phyloP scores from a whole-genome alignment of 2,888 invertebrate genomes.

The Atrina japonica region DNA sequence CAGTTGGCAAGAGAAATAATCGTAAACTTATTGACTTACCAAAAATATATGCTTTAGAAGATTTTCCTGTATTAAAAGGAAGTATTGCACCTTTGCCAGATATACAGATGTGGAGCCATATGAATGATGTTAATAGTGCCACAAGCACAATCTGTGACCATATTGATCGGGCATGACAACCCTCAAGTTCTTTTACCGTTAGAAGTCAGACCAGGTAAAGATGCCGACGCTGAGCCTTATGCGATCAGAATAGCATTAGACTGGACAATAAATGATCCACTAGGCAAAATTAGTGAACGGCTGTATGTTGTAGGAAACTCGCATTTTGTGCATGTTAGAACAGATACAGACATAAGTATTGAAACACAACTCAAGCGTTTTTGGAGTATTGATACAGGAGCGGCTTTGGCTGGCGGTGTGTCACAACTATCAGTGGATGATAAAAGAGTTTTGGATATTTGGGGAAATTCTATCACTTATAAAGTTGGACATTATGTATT shows the following conservation, averaged over 20 bases:
- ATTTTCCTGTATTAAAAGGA: not conserved
- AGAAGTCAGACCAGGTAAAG: conserved; percentile 29
- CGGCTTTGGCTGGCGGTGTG: not conserved
- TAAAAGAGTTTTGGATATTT: conserved; percentile 7
- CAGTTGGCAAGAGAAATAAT: too few relatives aligned
- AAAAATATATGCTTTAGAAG: conserved; percentile 11
- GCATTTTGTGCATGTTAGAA: not conserved
- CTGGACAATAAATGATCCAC: conserved; percentile 38
- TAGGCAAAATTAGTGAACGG: not conserved
- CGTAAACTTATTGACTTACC: not conserved
- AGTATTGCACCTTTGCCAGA: not conserved
- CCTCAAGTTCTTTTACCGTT: conserved; percentile 11
- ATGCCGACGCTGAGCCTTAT: conserved; percentile 31
- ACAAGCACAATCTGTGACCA: conserved; percentile 7
- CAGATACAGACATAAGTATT: not conserved
- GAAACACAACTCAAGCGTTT: conserved; percentile 1
- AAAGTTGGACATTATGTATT: conserved; percentile 8
- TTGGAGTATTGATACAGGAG: not conserved
- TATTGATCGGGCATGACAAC: conserved; percentile 39
- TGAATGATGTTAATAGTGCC: not conserved
- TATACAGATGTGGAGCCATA: not conserved
- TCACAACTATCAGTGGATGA: conserved; percentile 19
- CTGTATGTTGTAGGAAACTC: not conserved
- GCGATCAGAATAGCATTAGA: conserved; percentile 35
- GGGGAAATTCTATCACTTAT: not conserved